phyloP scores from a whole-genome alignment of 2,797 vertebrate species.

The Rhabdomys pumilio region DNA sequence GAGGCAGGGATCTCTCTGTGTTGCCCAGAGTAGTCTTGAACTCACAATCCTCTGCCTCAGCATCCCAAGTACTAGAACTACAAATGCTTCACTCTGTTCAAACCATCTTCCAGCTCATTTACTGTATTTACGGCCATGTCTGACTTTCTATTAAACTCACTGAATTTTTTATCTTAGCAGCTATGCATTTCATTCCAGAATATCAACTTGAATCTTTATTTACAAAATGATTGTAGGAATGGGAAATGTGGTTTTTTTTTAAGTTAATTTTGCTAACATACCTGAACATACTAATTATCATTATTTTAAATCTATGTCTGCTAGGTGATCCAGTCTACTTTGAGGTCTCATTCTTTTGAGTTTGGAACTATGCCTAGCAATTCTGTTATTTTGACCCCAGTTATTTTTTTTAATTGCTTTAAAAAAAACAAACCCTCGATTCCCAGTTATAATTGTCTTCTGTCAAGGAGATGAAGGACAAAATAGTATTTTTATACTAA shows the following conservation, averaged over 20 bases:
- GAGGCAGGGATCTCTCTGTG: not conserved
- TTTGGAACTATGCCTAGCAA: not conserved
- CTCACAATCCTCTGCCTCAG: not conserved
- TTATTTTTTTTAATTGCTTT: not conserved
- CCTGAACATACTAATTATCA: not conserved
- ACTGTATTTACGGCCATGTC: not conserved
- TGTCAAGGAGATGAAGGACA: not conserved
- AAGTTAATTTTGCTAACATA: not conserved
- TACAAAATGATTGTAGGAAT: not conserved
- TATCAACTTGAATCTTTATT: constrained; percentile 12
- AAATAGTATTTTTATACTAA: not conserved
- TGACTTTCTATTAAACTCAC: not conserved
- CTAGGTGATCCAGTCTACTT: not conserved
- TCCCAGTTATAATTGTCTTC: not conserved
- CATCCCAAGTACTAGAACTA: not conserved
- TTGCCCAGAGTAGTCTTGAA: not conserved
- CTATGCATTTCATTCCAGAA: constrained; percentile 19
- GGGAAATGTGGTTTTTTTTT: not conserved
- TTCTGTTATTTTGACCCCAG: not conserved
- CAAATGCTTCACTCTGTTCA: not conserved
- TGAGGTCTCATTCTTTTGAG: not conserved
- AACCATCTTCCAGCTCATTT: not conserved
- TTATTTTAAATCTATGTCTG: not conserved
- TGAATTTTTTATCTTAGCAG: constrained; percentile 13
- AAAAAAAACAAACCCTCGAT: not conserved